Conservation (phyloP, 1,140 invertebrate species). For the Carcinoscorpius rotundicauda region DNA sequence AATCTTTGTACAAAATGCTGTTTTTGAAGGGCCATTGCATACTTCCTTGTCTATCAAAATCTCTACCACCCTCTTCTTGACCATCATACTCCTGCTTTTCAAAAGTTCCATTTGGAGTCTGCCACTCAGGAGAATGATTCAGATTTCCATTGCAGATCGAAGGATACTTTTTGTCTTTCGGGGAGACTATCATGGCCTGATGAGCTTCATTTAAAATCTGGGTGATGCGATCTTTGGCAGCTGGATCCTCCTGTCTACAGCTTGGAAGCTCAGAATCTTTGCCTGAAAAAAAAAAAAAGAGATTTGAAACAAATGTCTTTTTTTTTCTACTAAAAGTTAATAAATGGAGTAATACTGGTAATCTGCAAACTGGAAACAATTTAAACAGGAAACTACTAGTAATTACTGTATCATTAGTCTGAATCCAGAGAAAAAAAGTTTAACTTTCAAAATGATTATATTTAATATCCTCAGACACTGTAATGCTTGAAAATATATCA, state of each 20-base stretch:
- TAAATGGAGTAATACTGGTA: no score
- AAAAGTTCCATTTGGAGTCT: conserved; percentile 1
- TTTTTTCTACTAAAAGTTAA: background rate
- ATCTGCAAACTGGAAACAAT: no score
- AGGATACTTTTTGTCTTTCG: conserved; percentile 14
- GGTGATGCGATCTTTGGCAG: conserved; percentile 82
- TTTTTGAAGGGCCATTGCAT: no score
- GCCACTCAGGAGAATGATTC: background rate
- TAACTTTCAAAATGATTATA: no score
- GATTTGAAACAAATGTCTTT: no score
- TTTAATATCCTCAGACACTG: no score
- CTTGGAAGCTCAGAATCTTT: conserved; percentile 47
- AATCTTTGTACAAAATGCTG: no score
- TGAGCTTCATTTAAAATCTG: conserved; percentile 83
- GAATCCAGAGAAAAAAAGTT: no score
- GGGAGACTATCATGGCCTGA: conserved; percentile 34
- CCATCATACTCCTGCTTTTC: conserved; percentile 11
- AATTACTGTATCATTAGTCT: no score
- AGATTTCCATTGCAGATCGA: no score
- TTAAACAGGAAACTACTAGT: no score
- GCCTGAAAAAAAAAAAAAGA: conserved; percentile 10
- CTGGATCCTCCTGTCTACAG: conserved; percentile 50
- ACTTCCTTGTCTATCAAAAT: conserved; percentile 91
- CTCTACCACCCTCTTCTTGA: conserved; percentile 65
- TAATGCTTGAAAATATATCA: no score